A percentile compares a stretch with the other conserved stretches of the same genome.
Evolutionary conservation across 2,888 invertebrate species (phyloP).

Genomic region (Limnephilus marmoratus): DNA sequence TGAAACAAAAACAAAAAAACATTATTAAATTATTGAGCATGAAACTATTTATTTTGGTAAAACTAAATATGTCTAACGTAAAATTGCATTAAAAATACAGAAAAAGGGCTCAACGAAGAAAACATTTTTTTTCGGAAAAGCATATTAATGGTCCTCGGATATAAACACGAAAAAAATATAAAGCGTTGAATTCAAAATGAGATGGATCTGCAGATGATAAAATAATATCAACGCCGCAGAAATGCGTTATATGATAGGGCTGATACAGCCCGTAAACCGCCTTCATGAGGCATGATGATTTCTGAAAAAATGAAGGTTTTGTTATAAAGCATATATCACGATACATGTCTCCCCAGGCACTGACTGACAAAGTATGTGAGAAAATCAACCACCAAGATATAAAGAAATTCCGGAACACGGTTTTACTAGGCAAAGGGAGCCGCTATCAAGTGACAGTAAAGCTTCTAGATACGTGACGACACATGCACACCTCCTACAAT

Average conservation of each 20-base stretch:
- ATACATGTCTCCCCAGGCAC: not conserved
- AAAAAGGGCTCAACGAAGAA: not conserved
- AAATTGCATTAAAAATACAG: not conserved
- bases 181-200: not conserved
- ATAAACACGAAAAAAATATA: too few species aligned
- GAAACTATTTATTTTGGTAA: not conserved
- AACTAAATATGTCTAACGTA: not conserved
- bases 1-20: not conserved
- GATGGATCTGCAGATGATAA: not conserved
- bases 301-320: not conserved
- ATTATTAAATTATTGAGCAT: not conserved
- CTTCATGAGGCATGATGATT: not conserved
- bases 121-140: not conserved
- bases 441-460: slow-evolving; percentile 8
- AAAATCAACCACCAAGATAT: not conserved
- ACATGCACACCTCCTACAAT: not conserved
- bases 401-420: not conserved
- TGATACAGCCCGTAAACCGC: not conserved
- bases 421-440: slow-evolving; percentile 9
- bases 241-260: not conserved
- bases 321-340: not conserved
- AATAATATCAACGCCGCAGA: not conserved
- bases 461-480: not conserved
- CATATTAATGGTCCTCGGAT: not conserved
- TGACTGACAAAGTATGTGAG: not conserved